Evolutionary conservation across 2,888 invertebrate genomes (phyloP).

Genomic region (Plutella xylostella): DNA sequence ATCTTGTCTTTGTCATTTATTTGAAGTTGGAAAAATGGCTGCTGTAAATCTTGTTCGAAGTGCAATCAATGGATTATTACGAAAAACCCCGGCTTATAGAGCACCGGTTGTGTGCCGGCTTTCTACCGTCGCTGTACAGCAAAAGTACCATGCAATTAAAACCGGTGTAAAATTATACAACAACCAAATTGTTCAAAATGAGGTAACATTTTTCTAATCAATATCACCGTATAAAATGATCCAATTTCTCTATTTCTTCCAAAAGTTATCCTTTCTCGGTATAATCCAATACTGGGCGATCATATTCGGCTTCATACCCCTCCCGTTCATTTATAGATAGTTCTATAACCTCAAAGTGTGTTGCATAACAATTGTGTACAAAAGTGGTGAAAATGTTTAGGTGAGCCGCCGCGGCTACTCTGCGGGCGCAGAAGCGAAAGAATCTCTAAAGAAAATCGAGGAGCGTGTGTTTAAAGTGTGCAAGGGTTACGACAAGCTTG

Average conservation of each 20-base stretch:
- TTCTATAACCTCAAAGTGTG: conserved; percentile 49
- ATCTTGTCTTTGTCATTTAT: conserved; percentile 29
- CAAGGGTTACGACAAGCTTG: conserved; percentile 89
- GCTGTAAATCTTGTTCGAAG: conserved; percentile 56
- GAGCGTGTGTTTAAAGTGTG: conserved; percentile 90
- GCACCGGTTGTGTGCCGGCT: conserved; percentile 55
- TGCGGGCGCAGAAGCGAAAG: conserved; percentile 57
- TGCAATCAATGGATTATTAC: conserved; percentile 55
- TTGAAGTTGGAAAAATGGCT: conserved; percentile 54
- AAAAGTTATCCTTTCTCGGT: too few species aligned
- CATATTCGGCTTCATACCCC: too few species aligned
- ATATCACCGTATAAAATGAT: conserved; percentile 6
- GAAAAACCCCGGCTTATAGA: conserved; percentile 46
- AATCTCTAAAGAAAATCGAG: conserved; percentile 77
- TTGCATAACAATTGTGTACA: conserved; percentile 65
- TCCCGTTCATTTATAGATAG: too few species aligned
- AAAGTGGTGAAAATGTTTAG: conserved; percentile 51
- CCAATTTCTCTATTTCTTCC: conserved; percentile 20
- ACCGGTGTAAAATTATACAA: conserved; percentile 21
- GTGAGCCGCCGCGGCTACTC: conserved; percentile 42
- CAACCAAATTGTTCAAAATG: conserved; percentile 14
- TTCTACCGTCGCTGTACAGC: conserved; percentile 48
- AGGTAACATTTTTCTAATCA: conserved; percentile 16
- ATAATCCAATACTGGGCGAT: too few species aligned
- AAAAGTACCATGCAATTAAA: conserved; percentile 45